Conservation (phyloP, 2,888 invertebrate species). For the Pterobdella sp. region DNA sequence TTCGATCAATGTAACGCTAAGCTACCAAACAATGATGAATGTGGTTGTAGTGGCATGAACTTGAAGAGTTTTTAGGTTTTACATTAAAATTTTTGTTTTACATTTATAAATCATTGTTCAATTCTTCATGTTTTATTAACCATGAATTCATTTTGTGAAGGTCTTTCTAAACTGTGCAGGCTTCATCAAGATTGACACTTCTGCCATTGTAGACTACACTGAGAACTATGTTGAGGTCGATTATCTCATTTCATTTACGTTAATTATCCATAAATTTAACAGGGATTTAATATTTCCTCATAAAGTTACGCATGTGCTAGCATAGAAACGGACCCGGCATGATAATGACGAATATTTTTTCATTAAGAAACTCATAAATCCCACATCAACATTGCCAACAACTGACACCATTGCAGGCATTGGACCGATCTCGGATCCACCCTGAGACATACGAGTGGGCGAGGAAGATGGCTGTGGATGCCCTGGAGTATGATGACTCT, state of each 20-base stretch:
- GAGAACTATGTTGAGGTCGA: conserved; percentile 24
- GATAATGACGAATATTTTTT: not conserved
- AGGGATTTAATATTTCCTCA: too few species aligned
- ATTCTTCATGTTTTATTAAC: too few species aligned
- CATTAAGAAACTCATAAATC: not conserved
- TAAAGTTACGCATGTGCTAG: not conserved
- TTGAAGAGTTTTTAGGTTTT: not conserved
- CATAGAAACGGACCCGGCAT: not conserved
- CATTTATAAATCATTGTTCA: too few species aligned
- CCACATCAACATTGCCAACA: not conserved
- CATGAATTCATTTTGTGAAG: too few species aligned
- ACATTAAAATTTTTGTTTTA: not conserved
- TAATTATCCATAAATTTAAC: too few species aligned
- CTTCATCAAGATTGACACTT: conserved; percentile 95
- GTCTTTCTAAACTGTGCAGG: conserved; percentile 98
- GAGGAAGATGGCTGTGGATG: conserved; percentile 98
- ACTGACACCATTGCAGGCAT: conserved; percentile 77
- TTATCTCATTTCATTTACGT: not conserved
- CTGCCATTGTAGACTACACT: conserved; percentile 70
- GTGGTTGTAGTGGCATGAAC: not conserved
- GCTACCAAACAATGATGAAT: too few species aligned
- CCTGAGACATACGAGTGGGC: conserved; percentile 99
- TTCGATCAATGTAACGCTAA: not conserved
- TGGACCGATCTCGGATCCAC: conserved; percentile 94
- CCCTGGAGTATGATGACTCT: conserved; percentile 85